phyloP scores from a whole-genome alignment of 2,113 vertebrate species.

The Odontophorus gujanensis region DNA sequence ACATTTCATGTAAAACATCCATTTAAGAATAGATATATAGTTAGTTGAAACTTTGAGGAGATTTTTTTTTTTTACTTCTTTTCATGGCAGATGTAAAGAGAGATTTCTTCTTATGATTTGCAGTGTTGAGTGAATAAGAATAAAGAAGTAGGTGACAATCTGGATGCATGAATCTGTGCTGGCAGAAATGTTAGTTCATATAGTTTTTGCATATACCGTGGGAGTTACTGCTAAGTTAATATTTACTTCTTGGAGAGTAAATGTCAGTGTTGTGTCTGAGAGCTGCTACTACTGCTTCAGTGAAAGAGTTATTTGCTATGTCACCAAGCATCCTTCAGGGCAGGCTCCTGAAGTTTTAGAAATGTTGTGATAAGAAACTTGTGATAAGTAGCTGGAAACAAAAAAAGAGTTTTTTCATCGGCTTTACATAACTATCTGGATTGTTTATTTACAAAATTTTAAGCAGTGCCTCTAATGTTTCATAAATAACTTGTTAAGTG shows the following conservation, averaged over 20 bases:
- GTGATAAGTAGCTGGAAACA: constrained; percentile 30
- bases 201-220: constrained; percentile 6
- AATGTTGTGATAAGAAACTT: constrained; percentile 35
- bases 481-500: not conserved
- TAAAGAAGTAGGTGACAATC: constrained; percentile 18
- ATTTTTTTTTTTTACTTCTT: not conserved
- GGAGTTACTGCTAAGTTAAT: constrained; percentile 45
- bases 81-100: not conserved
- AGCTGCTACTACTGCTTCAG: constrained; percentile 19
- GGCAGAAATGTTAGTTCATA: not conserved
- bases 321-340: not conserved
- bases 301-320: constrained; percentile 47
- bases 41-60: not conserved
- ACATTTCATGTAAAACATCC: not conserved
- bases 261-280: constrained; percentile 1
- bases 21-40: not conserved
- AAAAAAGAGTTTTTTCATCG: not conserved
- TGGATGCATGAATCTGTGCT: not conserved
- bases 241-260: constrained; percentile 33
- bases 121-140: not conserved
- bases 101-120: not conserved
- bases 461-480: not conserved
- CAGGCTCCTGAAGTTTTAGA: constrained; percentile 61
- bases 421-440: not conserved
- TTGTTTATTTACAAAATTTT: not conserved